Evolutionary conservation across 2,888 invertebrate species (phyloP).

Genomic region (Spicauda simplicius): DNA sequence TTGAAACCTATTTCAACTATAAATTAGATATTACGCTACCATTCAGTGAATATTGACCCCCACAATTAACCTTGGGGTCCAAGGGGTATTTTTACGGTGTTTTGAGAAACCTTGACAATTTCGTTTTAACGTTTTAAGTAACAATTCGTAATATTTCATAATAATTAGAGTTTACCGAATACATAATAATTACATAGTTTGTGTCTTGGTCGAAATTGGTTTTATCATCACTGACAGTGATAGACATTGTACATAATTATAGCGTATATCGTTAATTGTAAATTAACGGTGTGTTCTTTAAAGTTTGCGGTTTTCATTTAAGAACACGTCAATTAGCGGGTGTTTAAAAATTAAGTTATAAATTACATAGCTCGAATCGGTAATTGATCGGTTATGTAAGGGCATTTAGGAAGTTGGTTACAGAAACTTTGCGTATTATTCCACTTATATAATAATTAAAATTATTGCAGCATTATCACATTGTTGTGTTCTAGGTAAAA

Average conservation of each 20-base stretch:
- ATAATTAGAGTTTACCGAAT: slow-evolving; percentile 18
- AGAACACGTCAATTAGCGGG: slow-evolving; percentile 8
- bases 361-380: neutral
- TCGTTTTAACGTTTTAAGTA: neutral
- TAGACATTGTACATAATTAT: slow-evolving; percentile 19
- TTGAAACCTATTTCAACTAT: too few species aligned
- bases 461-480: too few species aligned
- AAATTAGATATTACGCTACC: too few species aligned
- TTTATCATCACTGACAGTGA: slow-evolving; percentile 21
- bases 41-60: too few species aligned
- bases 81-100: too few species aligned
- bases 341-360: slow-evolving; percentile 1
- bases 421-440: too few species aligned
- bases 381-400: neutral
- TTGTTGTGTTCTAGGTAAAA: too few species aligned
- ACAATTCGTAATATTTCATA: neutral
- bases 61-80: too few species aligned
- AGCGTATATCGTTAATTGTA: slow-evolving; percentile 17
- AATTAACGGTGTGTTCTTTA: slow-evolving; percentile 21
- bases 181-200: slow-evolving; percentile 18
- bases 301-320: neutral
- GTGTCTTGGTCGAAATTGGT: slow-evolving; percentile 1
- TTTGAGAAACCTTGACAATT: neutral
- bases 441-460: too few species aligned
- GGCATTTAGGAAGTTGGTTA: too few species aligned